These are phyloP conservation scores for Gallinago media DNA, from an alignment of 2,113 vertebrate species.

Conservation along the genomic window DNA sequence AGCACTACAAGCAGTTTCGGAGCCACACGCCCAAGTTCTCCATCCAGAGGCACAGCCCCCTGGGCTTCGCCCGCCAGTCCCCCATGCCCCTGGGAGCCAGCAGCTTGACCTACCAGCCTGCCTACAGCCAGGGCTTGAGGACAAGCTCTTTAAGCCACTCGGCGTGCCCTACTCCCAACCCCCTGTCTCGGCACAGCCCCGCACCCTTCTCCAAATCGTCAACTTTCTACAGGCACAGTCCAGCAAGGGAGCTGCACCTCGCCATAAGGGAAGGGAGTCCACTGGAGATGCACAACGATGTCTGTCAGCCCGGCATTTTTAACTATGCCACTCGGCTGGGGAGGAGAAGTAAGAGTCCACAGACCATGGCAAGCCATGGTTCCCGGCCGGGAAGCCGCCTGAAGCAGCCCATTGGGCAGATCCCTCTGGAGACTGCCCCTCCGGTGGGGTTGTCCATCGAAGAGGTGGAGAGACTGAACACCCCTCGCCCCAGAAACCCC, in stretches of 20 bases:
- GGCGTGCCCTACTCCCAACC: constrained; percentile 89
- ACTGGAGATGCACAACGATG: constrained; percentile 86
- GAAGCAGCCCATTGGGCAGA: constrained; percentile 92
- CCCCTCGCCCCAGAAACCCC: constrained; percentile 93
- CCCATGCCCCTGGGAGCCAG: constrained; percentile 91
- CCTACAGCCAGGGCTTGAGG: constrained; percentile 87
- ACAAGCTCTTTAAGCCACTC: constrained; percentile 91
- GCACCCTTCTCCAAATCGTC: constrained; percentile 93
- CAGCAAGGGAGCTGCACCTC: constrained; percentile 91
- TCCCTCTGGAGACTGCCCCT: constrained; percentile 88
- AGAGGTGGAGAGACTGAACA: constrained; percentile 97
- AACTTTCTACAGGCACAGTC: constrained; percentile 92
- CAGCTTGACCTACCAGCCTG: constrained; percentile 91
- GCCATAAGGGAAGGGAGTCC: constrained; percentile 90
- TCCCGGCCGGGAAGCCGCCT: constrained; percentile 92
- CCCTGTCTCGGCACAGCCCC: constrained; percentile 92
- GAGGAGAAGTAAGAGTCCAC: constrained; percentile 94
- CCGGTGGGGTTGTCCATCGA: constrained; percentile 95
- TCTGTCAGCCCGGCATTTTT: constrained; percentile 89
- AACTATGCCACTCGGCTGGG: constrained; percentile 92
- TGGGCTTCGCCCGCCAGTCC: constrained; percentile 94
- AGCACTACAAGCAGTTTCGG: constrained; percentile 97
- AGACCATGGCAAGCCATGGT: constrained; percentile 87
- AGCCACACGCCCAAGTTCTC: constrained; percentile 97
- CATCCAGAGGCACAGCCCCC: constrained; percentile 95